These are phyloP conservation scores for Leptopilina boulardi DNA, from an alignment of 1,140 invertebrate species.

Conservation along the genomic window DNA sequence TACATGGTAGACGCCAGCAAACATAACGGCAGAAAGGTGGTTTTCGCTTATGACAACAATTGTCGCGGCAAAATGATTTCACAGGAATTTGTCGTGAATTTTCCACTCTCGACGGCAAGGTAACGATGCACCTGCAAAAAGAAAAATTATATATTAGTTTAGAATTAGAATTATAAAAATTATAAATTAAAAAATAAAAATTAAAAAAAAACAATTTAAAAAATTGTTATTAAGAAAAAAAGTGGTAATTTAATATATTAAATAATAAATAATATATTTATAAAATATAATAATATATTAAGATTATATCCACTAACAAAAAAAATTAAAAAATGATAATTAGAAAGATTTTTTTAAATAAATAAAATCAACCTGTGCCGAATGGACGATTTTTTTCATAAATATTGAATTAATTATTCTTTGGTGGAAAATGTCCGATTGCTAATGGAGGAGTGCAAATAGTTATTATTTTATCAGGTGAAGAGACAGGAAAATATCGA, in stretches of 20 bases:
- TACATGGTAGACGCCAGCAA: slow-evolving; percentile 55
- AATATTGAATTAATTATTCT: too few relatives aligned
- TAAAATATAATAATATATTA: too few relatives aligned
- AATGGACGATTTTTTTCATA: slow-evolving; percentile 40
- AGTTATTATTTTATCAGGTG: slow-evolving; percentile 53
- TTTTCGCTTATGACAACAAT: slow-evolving; percentile 49
- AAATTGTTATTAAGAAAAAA: too few relatives aligned
- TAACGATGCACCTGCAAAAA: slow-evolving; percentile 51
- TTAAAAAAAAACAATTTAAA: too few relatives aligned
- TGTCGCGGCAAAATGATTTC: slow-evolving; percentile 44
- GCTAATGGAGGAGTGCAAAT: slow-evolving; percentile 57
- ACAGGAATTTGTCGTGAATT: slow-evolving; percentile 41
- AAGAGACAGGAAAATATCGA: slow-evolving; percentile 25
- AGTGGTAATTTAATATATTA: too few relatives aligned
- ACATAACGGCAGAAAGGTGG: slow-evolving; percentile 50
- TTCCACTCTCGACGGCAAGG: slow-evolving; percentile 40
- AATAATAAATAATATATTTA: too few relatives aligned
- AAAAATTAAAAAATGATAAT: neutral
- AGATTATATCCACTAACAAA: too few relatives aligned
- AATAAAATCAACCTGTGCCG: slow-evolving; percentile 43
- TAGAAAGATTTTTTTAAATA: slow-evolving; percentile 24
- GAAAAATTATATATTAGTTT: neutral
- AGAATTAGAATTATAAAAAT: neutral
- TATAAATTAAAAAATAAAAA: neutral
- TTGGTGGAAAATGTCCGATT: slow-evolving; percentile 45